These are phyloP conservation scores for Diabrotica undecimpunctata DNA, from an alignment of 1,140 invertebrate species.

Conservation along the genomic window DNA sequence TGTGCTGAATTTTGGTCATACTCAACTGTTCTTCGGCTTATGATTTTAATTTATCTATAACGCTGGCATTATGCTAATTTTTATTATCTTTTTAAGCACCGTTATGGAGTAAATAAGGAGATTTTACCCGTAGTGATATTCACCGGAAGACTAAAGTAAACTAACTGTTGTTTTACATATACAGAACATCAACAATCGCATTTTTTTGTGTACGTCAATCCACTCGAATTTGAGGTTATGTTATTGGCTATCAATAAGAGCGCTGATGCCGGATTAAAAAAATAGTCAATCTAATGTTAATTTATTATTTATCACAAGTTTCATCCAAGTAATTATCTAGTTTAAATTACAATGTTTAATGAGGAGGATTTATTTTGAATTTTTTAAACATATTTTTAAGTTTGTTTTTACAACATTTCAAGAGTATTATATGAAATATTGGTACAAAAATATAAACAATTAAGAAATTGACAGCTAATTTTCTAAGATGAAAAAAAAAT, in stretches of 20 bases:
- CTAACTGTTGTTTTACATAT: neutral
- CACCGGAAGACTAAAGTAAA: neutral
- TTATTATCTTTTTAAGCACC: constrained; percentile 15
- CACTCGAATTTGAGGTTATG: neutral
- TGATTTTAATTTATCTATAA: constrained; percentile 11
- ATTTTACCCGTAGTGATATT: neutral
- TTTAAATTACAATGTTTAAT: too few species aligned
- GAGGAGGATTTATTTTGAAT: too few species aligned
- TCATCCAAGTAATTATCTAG: too few species aligned
- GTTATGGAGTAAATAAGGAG: constrained; percentile 19
- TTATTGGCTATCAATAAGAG: neutral
- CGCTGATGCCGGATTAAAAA: too few species aligned
- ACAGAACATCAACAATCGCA: neutral
- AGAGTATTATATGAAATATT: too few species aligned
- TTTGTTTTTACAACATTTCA: too few species aligned
- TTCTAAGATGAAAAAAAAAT: too few species aligned
- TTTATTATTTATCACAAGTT: too few species aligned
- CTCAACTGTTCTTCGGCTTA: constrained; percentile 9
- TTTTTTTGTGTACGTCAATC: neutral
- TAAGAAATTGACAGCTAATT: too few species aligned
- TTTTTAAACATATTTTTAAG: too few species aligned
- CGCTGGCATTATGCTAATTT: constrained; percentile 26
- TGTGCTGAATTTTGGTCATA: neutral
- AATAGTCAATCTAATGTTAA: too few species aligned
- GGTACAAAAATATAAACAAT: too few species aligned